phyloP scores from a whole-genome alignment of 2,888 invertebrate genomes.

The Andrena dorsata region DNA sequence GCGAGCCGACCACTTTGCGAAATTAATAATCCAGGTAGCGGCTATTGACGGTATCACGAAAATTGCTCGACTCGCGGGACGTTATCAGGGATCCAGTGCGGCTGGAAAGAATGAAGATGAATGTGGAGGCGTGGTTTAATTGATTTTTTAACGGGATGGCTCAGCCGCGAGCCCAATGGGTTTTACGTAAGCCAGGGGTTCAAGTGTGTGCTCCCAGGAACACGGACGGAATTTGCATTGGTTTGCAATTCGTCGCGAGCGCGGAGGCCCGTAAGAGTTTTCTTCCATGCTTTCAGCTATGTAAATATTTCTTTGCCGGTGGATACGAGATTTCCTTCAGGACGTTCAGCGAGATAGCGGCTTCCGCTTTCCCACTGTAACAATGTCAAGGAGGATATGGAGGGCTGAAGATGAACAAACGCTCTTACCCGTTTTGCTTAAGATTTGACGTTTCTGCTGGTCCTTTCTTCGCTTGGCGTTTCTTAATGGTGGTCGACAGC shows the following conservation, averaged over 20 bases:
- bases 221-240: conserved; percentile 76
- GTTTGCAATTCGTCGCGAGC: conserved; percentile 75
- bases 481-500: conserved; percentile 36
- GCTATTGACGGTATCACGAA: conserved; percentile 36
- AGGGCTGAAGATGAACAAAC: conserved; percentile 52
- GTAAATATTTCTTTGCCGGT: conserved; percentile 68
- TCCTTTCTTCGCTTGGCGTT: conserved; percentile 8
- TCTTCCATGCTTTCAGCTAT: conserved; percentile 75
- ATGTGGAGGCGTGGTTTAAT: conserved; percentile 41
- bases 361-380: conserved; percentile 45
- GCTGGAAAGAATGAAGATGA: conserved; percentile 31
- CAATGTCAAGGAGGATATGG: conserved; percentile 50
- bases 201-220: conserved; percentile 67
- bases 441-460: conserved; percentile 46
- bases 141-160: conserved; percentile 46
- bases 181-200: conserved; percentile 22
- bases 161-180: conserved; percentile 4
- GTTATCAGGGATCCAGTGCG: conserved; percentile 5
- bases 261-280: conserved; percentile 71
- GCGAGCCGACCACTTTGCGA: conserved; percentile 13
- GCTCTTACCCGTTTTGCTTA: conserved; percentile 36
- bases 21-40: conserved; percentile 36
- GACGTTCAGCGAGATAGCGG: conserved; percentile 50
- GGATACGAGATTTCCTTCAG: conserved; percentile 57
- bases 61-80: conserved; percentile 6